Conservation (phyloP, 1,140 invertebrate species). For the Drosophila ironensis region DNA sequence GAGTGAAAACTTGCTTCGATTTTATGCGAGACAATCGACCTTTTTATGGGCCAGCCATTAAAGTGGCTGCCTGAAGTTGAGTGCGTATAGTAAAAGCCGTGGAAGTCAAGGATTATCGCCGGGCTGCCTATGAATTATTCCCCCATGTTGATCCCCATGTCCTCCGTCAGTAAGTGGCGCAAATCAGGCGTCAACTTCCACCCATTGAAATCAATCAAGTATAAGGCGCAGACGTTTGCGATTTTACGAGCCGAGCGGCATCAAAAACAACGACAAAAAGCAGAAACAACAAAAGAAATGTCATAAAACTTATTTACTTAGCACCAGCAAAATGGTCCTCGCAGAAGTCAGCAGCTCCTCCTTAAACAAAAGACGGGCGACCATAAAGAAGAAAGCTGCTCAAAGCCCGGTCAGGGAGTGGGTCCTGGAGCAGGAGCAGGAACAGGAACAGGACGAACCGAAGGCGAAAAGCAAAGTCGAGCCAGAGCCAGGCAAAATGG, state of each 20-base stretch:
- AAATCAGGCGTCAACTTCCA: slow-evolving; percentile 21
- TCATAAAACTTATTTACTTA: slow-evolving; percentile 80
- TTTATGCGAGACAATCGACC: too few relatives aligned
- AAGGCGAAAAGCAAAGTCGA: slow-evolving; percentile 44
- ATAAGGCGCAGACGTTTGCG: slow-evolving; percentile 50
- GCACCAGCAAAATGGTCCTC: slow-evolving; percentile 54
- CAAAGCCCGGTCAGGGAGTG: too few relatives aligned
- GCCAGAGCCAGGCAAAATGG: slow-evolving; percentile 50
- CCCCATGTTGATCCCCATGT: slow-evolving; percentile 6
- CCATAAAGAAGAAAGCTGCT: slow-evolving; percentile 53
- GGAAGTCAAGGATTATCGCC: background rate
- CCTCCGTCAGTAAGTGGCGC: slow-evolving; percentile 17
- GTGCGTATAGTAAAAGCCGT: background rate
- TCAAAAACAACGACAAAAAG: slow-evolving; percentile 5
- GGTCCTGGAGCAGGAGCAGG: too few relatives aligned
- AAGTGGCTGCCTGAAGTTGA: background rate
- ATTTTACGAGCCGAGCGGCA: slow-evolving; percentile 58
- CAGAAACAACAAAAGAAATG: slow-evolving; percentile 50
- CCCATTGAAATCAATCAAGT: slow-evolving; percentile 71
- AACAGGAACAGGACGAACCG: slow-evolving; percentile 1
- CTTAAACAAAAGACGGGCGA: slow-evolving; percentile 57
- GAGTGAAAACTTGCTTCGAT: background rate
- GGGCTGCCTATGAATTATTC: slow-evolving; percentile 27
- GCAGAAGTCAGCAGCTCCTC: slow-evolving; percentile 5
- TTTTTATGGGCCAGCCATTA: too few relatives aligned